Conservation (phyloP, 2,797 vertebrate genomes). For the Chaenodraco wilsoni region DNA sequence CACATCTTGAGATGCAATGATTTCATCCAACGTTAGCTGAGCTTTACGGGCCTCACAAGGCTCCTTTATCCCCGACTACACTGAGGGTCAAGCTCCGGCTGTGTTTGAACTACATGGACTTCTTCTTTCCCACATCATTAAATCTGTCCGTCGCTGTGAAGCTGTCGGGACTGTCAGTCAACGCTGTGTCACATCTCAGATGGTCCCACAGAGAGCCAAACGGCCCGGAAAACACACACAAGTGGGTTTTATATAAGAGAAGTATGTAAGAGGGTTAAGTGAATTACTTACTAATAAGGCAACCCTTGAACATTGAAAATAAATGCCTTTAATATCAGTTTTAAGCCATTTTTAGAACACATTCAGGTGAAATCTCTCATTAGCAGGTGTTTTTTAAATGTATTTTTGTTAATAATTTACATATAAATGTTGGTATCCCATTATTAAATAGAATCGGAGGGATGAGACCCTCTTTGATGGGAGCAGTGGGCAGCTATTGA, state of each 20-base stretch:
- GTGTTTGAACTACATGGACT: constrained; percentile 20
- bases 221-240: neutral
- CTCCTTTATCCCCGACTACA: neutral
- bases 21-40: constrained; percentile 36
- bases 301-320: neutral
- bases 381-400: neutral
- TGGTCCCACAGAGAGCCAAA: neutral
- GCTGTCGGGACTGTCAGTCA: constrained; percentile 26
- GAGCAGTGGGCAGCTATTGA: too few relatives aligned
- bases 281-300: neutral
- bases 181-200: neutral
- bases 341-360: neutral
- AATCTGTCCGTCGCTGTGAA: constrained; percentile 2
- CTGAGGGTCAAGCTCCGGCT: constrained; percentile 14
- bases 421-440: neutral
- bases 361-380: neutral
- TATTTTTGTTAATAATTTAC: neutral
- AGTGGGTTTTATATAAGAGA: neutral
- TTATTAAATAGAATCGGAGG: too few relatives aligned
- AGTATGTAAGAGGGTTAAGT: too few relatives aligned
- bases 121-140: constrained; percentile 37
- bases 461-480: too few relatives aligned
- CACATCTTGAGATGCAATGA: constrained; percentile 20
- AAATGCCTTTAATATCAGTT: neutral
- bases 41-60: constrained; percentile 15